Evolutionary conservation across 1,140 invertebrate species (phyloP).

Genomic region (Ooceraea biroi): DNA sequence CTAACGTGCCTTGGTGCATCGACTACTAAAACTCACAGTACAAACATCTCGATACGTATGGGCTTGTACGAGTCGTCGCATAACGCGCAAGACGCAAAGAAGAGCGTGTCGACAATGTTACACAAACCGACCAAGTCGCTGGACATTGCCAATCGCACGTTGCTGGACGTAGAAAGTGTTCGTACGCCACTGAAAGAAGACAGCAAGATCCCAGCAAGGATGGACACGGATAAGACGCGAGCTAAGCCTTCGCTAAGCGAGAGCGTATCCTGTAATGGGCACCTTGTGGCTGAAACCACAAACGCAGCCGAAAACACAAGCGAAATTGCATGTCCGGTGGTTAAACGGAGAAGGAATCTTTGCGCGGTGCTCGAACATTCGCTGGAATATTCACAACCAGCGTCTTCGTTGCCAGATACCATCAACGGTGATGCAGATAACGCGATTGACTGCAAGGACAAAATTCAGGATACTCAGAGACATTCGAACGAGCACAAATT

Average conservation of each 20-base stretch:
- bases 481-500: not conserved
- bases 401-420: not conserved
- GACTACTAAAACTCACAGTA: constrained; percentile 77
- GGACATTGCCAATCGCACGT: constrained; percentile 6
- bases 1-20: constrained; percentile 52
- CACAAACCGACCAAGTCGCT: constrained; percentile 14
- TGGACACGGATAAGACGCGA: not conserved
- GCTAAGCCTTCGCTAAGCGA: not conserved
- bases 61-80: constrained; percentile 82
- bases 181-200: constrained; percentile 6
- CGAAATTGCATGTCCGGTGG: not conserved
- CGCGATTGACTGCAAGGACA: not conserved
- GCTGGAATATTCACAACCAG: not conserved
- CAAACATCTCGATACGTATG: constrained; percentile 83
- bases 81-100: constrained; percentile 74
- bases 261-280: not conserved
- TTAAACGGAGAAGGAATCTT: not conserved
- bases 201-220: not conserved
- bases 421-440: not conserved
- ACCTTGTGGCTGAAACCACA: not conserved
- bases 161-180: constrained; percentile 3
- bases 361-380: not conserved
- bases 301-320: not conserved
- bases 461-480: not conserved
- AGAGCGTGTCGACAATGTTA: constrained; percentile 58